phyloP scores from a whole-genome alignment of 1,140 invertebrate species.

The Drosophila littoralis region DNA sequence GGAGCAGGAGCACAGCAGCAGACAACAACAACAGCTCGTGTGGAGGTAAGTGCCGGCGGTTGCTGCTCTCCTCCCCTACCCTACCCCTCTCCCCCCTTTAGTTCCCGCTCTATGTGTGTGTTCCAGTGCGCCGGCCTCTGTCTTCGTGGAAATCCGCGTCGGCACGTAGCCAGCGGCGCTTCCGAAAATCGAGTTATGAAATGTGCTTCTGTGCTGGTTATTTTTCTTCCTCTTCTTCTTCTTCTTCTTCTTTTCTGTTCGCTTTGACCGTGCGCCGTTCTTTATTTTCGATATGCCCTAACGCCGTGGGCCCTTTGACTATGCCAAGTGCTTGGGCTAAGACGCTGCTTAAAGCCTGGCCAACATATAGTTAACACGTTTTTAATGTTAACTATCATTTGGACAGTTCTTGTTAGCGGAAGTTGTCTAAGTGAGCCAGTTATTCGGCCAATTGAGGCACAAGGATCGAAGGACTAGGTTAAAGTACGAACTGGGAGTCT shows the following conservation, averaged over 20 bases:
- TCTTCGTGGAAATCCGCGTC: slow-evolving; percentile 32
- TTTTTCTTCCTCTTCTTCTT: background rate
- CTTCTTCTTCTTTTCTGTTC: background rate
- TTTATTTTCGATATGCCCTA: too few relatives aligned
- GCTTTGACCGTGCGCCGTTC: background rate
- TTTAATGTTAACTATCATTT: too few relatives aligned
- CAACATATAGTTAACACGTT: too few relatives aligned
- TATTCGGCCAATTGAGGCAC: too few relatives aligned
- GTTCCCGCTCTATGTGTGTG: background rate
- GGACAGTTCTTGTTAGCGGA: too few relatives aligned
- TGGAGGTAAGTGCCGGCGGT: slow-evolving; percentile 60
- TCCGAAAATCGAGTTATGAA: slow-evolving; percentile 51
- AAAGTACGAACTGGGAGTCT: too few relatives aligned
- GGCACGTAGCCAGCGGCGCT: slow-evolving; percentile 43
- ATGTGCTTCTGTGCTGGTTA: slow-evolving; percentile 39
- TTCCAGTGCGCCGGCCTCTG: background rate
- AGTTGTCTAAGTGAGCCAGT: too few relatives aligned
- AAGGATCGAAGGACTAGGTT: too few relatives aligned
- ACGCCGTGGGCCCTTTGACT: too few relatives aligned
- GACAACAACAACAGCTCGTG: slow-evolving; percentile 18
- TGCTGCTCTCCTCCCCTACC: too few relatives aligned
- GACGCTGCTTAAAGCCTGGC: too few relatives aligned
- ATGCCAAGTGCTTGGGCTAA: too few relatives aligned
- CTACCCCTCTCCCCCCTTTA: background rate
- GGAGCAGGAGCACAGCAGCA: slow-evolving; percentile 4